Evolutionary conservation across 1,140 invertebrate genomes (phyloP), one percentile per base, ranked within the genome.

Genomic region (Drosophila santomea): DNA sequence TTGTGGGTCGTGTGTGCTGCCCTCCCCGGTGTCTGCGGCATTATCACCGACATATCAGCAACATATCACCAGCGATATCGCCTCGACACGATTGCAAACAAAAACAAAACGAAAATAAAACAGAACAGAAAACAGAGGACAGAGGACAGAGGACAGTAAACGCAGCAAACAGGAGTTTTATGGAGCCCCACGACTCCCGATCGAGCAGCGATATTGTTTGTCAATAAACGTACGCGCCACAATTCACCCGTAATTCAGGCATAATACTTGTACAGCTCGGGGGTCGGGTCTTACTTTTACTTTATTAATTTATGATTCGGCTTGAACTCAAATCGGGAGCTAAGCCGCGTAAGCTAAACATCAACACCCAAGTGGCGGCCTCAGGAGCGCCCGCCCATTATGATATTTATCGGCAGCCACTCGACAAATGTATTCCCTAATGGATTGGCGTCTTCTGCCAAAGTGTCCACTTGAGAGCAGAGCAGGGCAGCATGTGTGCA

Each of bases 191-290:
- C 51, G 59, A 76, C 78, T 81, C 51, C 64, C 78, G 77, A 59
- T 59, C 56, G 54, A 41, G 41, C 52, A n/a, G 12, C 76, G 69
- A 75, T 79, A 69, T 76, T 88, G 67, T 80, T 79, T 88, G 72
- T 83, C 83, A 89, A 88, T 82, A 86, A 83, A 88, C 76, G 88
- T 83, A 88, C 85, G 83, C 83, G 84, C 84, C 83, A 88, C 83
- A 88, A 88, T 89, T 83, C 71, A 66, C 59, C 75, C 63, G 71
- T 82, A 75, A 64, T 51, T 15, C 25, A 25, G 25, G 4, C 25
- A 64, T 69, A 76, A 76, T 75, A 20, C 20, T 20, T 20, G 20
- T 20, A 75, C 64, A 73, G 69, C 67, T 69, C 38, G 55, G 32
- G 35, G 69, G 64, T 69, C 38, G 55, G 32, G 35, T 25, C 50